Conservation (phyloP, 1,140 invertebrate species). For the Onthophagus taurus region DNA sequence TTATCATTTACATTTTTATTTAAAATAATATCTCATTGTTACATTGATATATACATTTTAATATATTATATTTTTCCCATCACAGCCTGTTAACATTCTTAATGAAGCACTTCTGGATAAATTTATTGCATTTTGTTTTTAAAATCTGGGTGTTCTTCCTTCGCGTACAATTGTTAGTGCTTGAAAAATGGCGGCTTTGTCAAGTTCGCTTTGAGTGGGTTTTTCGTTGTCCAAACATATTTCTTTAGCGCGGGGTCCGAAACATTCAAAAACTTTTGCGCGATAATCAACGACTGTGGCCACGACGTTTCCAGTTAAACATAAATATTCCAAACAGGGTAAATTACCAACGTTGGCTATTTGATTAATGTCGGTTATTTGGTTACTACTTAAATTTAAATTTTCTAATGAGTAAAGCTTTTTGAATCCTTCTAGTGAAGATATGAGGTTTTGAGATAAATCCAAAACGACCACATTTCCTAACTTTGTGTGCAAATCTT, state of each 20-base stretch:
- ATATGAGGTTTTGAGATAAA: slow-evolving; percentile 77
- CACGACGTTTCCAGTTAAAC: slow-evolving; percentile 82
- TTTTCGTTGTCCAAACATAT: slow-evolving; percentile 80
- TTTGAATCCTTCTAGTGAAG: slow-evolving; percentile 62
- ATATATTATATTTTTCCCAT: no score
- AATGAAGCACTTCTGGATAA: slow-evolving; percentile 25
- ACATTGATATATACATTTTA: no score
- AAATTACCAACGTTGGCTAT: slow-evolving; percentile 68
- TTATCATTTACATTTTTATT: no score
- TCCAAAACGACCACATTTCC: slow-evolving; percentile 84
- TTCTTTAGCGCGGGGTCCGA: slow-evolving; percentile 64
- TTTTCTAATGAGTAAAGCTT: slow-evolving; percentile 77
- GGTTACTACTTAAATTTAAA: slow-evolving; percentile 80
- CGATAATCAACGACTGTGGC: slow-evolving; percentile 81
- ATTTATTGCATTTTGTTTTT: background rate
- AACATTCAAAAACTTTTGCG: slow-evolving; percentile 76
- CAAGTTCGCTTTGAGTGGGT: slow-evolving; percentile 77
- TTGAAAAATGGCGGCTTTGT: slow-evolving; percentile 81
- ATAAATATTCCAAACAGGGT: slow-evolving; percentile 77
- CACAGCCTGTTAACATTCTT: no score
- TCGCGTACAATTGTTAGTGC: slow-evolving; percentile 56
- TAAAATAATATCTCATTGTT: no score
- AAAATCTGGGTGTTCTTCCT: slow-evolving; percentile 29
- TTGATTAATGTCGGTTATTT: slow-evolving; percentile 70
- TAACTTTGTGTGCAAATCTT: slow-evolving; percentile 73